Base-by-base conservation (phyloP, 2,888 invertebrate species). In the Pristionchus entomophagus region DNA sequence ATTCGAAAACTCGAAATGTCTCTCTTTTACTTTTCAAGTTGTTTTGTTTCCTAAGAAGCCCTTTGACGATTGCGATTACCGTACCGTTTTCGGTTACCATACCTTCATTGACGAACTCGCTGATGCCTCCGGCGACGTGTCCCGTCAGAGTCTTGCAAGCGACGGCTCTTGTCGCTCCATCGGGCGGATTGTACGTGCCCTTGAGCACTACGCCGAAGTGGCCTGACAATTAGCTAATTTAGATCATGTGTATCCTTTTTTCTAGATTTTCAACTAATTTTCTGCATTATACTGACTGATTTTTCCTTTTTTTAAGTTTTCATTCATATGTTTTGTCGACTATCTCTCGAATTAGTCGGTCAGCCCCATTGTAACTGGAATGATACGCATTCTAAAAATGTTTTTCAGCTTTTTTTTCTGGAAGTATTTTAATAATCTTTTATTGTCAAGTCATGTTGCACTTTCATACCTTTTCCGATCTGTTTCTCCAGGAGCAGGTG, bases 121-220 rank as follows among this genome's bases (percentile, higher is more conserved):
- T 86, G 81, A 88, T 84, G 22, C 85, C 85, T 73, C 87, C 87
- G 8, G 45, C 19, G 35, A 77, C 32, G 19, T 41, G 41, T 53
- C 87, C 88, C 49, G 86, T 84, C n/a, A 90, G 84, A 0, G 89
- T 87, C 73, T 90, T 90, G 84, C 90, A 88, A 14, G 88, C 89
- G 59, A 91, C 88, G 22, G 85, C 53, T 26, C 87, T 77, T 26
- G 29, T 49, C 35, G 81, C 80, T 22, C 85, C 87, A 14, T 90
- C 87, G 14, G 86, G 84, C 8, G 82, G 73, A 14, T 78, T 53
- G 69, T 88, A 90, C 0, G 86, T 85, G 2, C 88, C 91, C 78
- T 86, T 85, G 86, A 89, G 88, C 6, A 91, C 91, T 17, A 88
- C 86, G 19, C 90, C 90, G 81, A 88, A 91, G 38, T 91, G 88